These are phyloP conservation scores for Microcebus tavaratra DNA, from an alignment of 2,113 vertebrate genomes.

Conservation along the genomic window DNA sequence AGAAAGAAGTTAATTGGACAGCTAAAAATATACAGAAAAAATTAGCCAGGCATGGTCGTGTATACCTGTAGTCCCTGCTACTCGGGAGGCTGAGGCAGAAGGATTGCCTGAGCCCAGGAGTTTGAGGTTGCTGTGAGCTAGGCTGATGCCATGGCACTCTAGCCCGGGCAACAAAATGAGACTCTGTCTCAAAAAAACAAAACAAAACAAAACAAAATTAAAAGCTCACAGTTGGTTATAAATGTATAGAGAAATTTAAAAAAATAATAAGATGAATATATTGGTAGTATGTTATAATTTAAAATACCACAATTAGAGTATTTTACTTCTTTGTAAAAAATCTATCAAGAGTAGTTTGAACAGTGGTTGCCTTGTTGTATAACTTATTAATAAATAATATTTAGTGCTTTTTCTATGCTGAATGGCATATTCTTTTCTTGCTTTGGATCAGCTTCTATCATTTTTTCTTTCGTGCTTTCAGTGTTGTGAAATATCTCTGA, in stretches of 20 bases:
- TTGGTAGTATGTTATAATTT: not conserved
- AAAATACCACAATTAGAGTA: not conserved
- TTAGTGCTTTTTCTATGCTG: not conserved
- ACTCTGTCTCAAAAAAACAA: no score
- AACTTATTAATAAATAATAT: not conserved
- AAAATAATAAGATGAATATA: not conserved
- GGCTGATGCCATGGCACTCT: no score
- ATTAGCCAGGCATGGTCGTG: no score
- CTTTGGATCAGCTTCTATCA: not conserved
- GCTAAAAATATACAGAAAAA: no score
- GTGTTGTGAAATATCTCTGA: not conserved
- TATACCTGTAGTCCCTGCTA: no score
- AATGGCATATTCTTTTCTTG: not conserved
- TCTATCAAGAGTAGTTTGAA: not conserved
- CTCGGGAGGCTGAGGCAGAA: no score
- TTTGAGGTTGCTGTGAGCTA: no score
- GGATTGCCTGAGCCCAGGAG: no score
- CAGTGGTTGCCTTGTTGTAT: not conserved
- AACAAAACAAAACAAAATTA: not conserved
- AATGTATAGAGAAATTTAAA: not conserved
- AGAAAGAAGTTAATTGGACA: no score
- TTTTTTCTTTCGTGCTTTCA: not conserved
- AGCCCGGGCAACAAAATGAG: no score
- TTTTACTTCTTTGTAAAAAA: not conserved
- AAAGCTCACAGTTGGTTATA: not conserved